These are phyloP conservation scores for Acanthopleura granulata DNA, from an alignment of 2,888 invertebrate species.

Conservation along the genomic window DNA sequence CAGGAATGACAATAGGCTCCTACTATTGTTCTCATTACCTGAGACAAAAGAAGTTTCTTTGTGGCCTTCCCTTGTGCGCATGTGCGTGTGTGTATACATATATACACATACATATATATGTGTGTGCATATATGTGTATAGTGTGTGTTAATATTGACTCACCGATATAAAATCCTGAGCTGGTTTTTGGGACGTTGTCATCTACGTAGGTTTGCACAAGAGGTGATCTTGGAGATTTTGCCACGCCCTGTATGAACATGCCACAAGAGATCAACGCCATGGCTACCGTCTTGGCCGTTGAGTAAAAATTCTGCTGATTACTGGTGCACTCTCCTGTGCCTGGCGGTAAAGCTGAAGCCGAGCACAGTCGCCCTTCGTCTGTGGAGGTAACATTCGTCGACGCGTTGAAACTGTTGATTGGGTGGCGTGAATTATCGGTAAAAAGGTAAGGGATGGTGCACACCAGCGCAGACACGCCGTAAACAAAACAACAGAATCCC, in stretches of 20 bases:
- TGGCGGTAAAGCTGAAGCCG: neutral
- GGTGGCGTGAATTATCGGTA: neutral
- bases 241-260: conserved; percentile 54
- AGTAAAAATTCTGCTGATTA: neutral
- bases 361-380: neutral
- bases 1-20: too few species aligned
- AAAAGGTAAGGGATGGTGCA: neutral
- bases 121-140: too few species aligned
- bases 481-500: neutral
- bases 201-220: conserved; percentile 52
- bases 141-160: conserved; percentile 24
- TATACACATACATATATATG: too few species aligned
- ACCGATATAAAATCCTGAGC: conserved; percentile 54
- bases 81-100: too few species aligned
- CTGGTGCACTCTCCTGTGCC: neutral
- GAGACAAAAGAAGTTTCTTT: too few species aligned
- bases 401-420: neutral
- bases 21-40: too few species aligned
- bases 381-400: neutral
- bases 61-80: too few species aligned
- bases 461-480: neutral
- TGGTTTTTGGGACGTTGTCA: conserved; percentile 52
- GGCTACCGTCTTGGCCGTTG: conserved; percentile 24
- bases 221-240: conserved; percentile 50
- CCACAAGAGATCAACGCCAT: conserved; percentile 40